Evolutionary conservation across 2,113 vertebrate species (phyloP), one percentile per base, ranked within the genome.

Genomic region (Melanocharis versteri): DNA sequence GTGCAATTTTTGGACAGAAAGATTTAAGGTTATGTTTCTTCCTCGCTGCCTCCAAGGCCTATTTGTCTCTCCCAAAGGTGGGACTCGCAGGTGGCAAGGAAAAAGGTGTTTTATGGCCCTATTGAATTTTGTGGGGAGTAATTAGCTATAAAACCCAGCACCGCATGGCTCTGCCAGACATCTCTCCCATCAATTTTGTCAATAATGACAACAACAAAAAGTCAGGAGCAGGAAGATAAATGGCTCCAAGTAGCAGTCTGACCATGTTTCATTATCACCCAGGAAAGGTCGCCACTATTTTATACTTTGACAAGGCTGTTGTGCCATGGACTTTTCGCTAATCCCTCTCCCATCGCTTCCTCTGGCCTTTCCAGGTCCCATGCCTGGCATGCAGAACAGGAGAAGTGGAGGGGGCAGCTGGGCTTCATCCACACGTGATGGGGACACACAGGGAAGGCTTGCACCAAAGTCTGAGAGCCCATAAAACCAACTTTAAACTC

Each of bases 101-200:
- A 90, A 82, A 96, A 90, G 5, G n/a, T 94, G 45, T 94, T 97
- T 98, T 96, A 97, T 69, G 91, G 85, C 77, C 10, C 75, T 77
- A 60, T 73, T 96, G 94, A 84, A 86, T 92, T 97, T 78, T 94
- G 76, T 45, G 89, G 92, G 95, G 96, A 91, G 96, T 94, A 97
- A 97, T 90, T 96, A 97, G 95, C 97, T 96, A 95, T 92, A 95
- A 96, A 98, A 96, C n/a, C 76, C 64, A 93, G 94, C 42, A 19
- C 51, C n/a, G 81, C 21, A 4, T 31, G 72, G 33, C 94, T 94
- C 81, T 91, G 94, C 71, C 92, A 92, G 94, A 68, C 89, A 96
- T 7, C 80, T 87, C 70, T 64, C 56, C 79, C 85, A 89, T 94
- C 89, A 93, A 85, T 96, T 93, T 6, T 75, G 68, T 70, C 94